Percentiles rank a stretch among this genome's conserved stretches.
Evolutionary conservation across 1,140 invertebrate species (phyloP).

Genomic region (Leucophenga varia): DNA sequence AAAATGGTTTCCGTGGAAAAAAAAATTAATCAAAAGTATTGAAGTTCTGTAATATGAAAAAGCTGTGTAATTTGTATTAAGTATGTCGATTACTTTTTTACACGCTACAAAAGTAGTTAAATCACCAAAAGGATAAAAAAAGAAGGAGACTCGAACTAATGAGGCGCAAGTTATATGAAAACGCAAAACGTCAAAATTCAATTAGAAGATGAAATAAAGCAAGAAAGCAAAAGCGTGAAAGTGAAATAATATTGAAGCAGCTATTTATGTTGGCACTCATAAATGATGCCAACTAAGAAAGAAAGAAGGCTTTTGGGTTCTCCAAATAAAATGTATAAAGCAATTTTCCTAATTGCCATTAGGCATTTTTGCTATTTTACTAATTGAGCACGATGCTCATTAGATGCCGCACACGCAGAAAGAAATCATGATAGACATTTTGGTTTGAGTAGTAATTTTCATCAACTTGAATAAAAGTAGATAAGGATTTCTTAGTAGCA

Average conservation of each 20-base stretch:
- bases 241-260: constrained; percentile 1
- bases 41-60: no score
- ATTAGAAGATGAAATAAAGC: constrained; percentile 21
- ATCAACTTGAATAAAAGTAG: no score
- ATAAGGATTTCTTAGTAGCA: no score
- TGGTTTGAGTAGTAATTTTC: no score
- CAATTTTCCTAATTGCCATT: constrained; percentile 50
- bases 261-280: constrained; percentile 24
- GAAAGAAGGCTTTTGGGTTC: not conserved
- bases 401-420: constrained; percentile 24
- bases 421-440: no score
- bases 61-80: no score
- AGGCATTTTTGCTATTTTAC: constrained; percentile 25
- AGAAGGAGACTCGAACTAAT: constrained; percentile 19
- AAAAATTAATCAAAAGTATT: no score
- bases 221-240: no score
- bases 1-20: not conserved
- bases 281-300: constrained; percentile 36
- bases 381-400: constrained; percentile 34
- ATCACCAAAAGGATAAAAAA: constrained; percentile 1
- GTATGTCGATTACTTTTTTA: not conserved
- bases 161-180: constrained; percentile 10
- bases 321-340: constrained; percentile 44
- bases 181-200: constrained; percentile 39
- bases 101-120: constrained; percentile 36